Evolutionary conservation across 2,888 invertebrate genomes (phyloP), one percentile per base, ranked within the genome.

Genomic region (Oligia strigilis): DNA sequence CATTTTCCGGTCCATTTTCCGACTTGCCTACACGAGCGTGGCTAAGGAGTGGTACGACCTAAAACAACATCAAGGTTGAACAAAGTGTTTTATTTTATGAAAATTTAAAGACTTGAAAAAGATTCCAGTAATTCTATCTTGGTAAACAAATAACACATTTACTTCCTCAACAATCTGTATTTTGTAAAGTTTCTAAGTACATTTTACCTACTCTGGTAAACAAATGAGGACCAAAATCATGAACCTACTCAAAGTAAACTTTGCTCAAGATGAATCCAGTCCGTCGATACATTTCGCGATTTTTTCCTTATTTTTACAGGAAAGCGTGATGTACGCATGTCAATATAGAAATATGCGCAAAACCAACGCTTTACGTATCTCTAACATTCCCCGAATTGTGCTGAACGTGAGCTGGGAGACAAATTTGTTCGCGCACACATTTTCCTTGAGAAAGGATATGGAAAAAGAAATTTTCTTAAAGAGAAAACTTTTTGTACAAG

Each of bases 381-480:
- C 92, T 89, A 91, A 93, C 93, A 93, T 93, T 93, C 92, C 88
- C 88, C 89, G 91, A 93, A 94, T 94, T 93, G 92, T 92, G 89
- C 86, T 83, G 89, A 89, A 94, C 94, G 94, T 94, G 94, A 94
- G 91, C 75, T 86, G 93, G 85, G 91, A 92, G 93, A 93, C 93
- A 94, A 94, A 94, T 93, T 93, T 89, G 88, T 89, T 91, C 90
- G 92, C 91, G 92, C 73, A 80, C 80, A 84, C 78, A 69, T 92
- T 93, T 93, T 92, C 91, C 91, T 90, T 90, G 86, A 89, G 87
- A 91, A 90, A 90, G 91, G 90, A 93, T 93, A 91, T 89, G 85
- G 91, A 92, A 92, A 72, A 82, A 82, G 46, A 84, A 82, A 82
- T 92, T 92, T 92, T 91, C 91, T 91, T 89, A 92, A 93, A 92